phyloP scores from a whole-genome alignment of 2,888 invertebrate genomes.

The Aphrophora alni region DNA sequence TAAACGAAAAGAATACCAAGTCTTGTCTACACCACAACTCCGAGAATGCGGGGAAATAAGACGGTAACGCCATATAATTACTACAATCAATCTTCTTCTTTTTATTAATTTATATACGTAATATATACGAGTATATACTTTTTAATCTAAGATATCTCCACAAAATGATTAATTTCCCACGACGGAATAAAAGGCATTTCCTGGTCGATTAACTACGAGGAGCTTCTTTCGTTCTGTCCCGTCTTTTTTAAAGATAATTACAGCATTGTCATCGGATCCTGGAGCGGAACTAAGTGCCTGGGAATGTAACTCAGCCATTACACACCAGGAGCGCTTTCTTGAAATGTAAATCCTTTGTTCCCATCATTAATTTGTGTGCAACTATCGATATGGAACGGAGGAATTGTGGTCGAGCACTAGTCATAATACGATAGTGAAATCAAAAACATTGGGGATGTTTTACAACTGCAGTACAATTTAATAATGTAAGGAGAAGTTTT shows the following conservation, averaged over 20 bases:
- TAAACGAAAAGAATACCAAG: too few species aligned
- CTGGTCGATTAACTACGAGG: background rate
- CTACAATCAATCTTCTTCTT: too few species aligned
- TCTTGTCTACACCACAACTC: too few species aligned
- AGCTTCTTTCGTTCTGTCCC: background rate
- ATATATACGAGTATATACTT: too few species aligned
- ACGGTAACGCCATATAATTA: too few species aligned
- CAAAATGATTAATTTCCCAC: background rate
- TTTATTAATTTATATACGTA: too few species aligned
- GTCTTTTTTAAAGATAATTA: background rate
- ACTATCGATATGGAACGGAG: background rate
- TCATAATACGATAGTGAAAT: too few species aligned
- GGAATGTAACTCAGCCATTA: background rate
- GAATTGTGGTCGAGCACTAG: background rate
- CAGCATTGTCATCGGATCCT: background rate
- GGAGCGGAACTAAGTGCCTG: conserved; percentile 5
- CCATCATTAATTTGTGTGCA: background rate
- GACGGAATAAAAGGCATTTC: background rate
- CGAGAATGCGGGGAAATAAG: too few species aligned
- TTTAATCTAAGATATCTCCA: too few species aligned
- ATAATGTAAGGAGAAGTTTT: too few species aligned
- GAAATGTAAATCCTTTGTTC: background rate
- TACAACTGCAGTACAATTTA: too few species aligned
- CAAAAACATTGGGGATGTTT: too few species aligned
- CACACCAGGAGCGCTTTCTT: background rate